Base-by-base conservation (phyloP, 2,113 vertebrate species). In the Corvus hawaiiensis region DNA sequence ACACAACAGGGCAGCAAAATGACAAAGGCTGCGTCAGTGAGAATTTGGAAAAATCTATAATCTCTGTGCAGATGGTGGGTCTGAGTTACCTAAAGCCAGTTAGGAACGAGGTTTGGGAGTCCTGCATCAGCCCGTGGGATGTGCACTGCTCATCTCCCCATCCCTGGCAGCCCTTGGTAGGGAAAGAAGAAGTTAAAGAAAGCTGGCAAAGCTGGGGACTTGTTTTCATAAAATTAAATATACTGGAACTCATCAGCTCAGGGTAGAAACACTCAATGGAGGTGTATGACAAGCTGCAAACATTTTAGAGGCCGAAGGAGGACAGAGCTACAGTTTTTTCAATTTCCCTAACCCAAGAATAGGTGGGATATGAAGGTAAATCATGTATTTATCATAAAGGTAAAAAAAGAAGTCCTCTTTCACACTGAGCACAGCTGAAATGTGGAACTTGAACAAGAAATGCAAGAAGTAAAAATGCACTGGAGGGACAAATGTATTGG, bases 391-490 rank as follows among this genome's bases (percentile, higher is more conserved):
- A 18, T 49, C 6, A 5, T 39, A 64, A 85, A 75, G 37, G 10
- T 32, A 16, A 32, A 6, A 9, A 9, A 63, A 14, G 59, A 15
- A 7, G 1, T 48, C 24, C 4, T 16, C 26, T 32, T 74, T 55
- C 33, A 26, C 19, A 12, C 19, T 32, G 20, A 69, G 20, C 10
- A 21, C 3, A 55, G 35, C 13, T 68, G 61, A 74, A 67, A 79
- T 0, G 0, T 10, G 21, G 52, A 68, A 26, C 33, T 24, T 43
- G 23, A 37, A 48, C 16, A 61, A 22, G 16, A 27, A 49, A 32
- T 59, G 33, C 2, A 11, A 52, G 28, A 75, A 41, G 20, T 48
- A 12, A 28, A 74, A 84, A 35, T 27, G 16, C 30, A 51, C 19
- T 26, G 21, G 55, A 85, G 51, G 21, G 44, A 28, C 13, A 56